A percentile compares a stretch with the other conserved stretches of the same genome.
Evolutionary conservation across 2,797 vertebrate genomes (phyloP).

Genomic region (Trematomus bernacchii): DNA sequence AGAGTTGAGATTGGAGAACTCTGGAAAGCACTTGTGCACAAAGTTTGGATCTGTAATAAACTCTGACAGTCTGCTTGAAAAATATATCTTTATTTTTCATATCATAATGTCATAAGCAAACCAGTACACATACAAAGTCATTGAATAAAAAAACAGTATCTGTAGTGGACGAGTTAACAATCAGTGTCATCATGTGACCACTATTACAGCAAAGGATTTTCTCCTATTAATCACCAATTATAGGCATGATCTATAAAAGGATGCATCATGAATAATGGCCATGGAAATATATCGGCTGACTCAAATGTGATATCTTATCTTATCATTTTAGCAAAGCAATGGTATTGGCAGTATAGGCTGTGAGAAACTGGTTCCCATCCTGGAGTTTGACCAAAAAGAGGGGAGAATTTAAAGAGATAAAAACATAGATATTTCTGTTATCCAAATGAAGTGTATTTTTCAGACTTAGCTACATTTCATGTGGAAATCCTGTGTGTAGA

Average conservation of each 20-base stretch:
- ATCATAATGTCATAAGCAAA: constrained; percentile 25
- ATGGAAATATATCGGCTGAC: too few species aligned
- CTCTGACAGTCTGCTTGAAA: constrained; percentile 30
- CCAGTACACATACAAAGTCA: constrained; percentile 1
- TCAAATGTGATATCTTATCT: too few species aligned
- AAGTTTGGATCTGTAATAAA: constrained; percentile 57
- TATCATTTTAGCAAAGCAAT: too few species aligned
- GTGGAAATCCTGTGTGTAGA: background rate
- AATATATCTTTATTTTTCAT: constrained; percentile 55
- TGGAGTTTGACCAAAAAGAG: too few species aligned
- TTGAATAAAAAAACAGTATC: background rate
- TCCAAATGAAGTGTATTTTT: background rate
- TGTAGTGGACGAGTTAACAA: constrained; percentile 36
- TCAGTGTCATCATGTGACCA: background rate
- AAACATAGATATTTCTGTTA: background rate
- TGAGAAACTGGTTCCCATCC: background rate
- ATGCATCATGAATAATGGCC: background rate
- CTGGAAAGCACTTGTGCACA: constrained; percentile 39
- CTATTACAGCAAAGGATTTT: background rate
- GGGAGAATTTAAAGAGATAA: background rate
- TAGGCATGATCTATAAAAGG: background rate
- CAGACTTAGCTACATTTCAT: background rate
- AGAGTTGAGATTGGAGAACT: background rate
- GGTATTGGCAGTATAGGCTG: background rate
- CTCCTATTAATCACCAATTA: too few species aligned